phyloP scores from a whole-genome alignment of 2,888 invertebrate genomes.

The Euplexia lucipara region DNA sequence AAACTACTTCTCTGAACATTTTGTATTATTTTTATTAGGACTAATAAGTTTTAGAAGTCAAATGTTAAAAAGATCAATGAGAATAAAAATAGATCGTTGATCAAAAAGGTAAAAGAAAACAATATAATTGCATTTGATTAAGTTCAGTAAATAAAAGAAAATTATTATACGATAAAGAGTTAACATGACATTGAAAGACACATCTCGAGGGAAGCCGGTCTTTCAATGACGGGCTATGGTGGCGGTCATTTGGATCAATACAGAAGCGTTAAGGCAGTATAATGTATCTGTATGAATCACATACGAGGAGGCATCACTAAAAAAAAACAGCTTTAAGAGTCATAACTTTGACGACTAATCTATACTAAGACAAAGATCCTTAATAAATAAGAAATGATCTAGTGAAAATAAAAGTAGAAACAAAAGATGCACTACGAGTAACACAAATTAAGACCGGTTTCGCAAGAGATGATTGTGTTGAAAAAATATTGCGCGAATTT shows the following conservation, averaged over 20 bases:
- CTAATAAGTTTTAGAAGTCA: conserved; percentile 18
- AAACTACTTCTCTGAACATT: background rate
- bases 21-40: conserved; percentile 4
- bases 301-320: background rate
- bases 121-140: conserved; percentile 5
- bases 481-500: background rate
- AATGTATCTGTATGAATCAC: conserved; percentile 12
- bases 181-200: conserved; percentile 43
- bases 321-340: conserved; percentile 4
- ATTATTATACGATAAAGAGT: conserved; percentile 21
- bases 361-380: too few species aligned
- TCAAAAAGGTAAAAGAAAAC: conserved; percentile 13
- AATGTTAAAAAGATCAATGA: conserved; percentile 10
- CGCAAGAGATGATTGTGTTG: background rate
- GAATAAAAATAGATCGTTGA: background rate
- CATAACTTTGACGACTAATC: background rate
- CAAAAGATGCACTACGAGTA: background rate
- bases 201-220: conserved; percentile 55
- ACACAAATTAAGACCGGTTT: background rate
- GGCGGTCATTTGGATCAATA: conserved; percentile 28
- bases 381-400: background rate
- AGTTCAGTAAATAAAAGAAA: conserved; percentile 21
- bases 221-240: conserved; percentile 33
- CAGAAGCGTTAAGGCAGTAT: conserved; percentile 22
- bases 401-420: background rate